Evolutionary conservation across 2,888 invertebrate species (phyloP).

Genomic region (Copidosoma aretas): DNA sequence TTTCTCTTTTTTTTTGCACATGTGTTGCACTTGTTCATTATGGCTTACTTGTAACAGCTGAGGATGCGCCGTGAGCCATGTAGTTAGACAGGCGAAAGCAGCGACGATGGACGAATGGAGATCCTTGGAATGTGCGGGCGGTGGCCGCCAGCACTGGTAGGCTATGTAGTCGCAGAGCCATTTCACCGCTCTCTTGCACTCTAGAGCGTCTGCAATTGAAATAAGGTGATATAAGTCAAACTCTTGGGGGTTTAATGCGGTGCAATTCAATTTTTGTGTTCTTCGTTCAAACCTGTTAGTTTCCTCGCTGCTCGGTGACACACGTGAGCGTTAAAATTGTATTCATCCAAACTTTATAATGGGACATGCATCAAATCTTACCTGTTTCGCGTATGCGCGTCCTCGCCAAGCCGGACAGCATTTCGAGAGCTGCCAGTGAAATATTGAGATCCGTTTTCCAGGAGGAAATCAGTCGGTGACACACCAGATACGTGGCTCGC

Average conservation of each 20-base stretch:
- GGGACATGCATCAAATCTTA: conserved; percentile 61
- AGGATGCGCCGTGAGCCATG: conserved; percentile 93
- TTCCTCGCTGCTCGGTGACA: conserved; percentile 64
- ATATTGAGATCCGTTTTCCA: conserved; percentile 96
- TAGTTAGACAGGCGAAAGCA: conserved; percentile 87
- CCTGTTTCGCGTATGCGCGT: conserved; percentile 89
- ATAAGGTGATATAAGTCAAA: background rate
- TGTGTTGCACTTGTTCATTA: background rate
- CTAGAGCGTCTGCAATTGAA: conserved; percentile 75
- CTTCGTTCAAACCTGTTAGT: conserved; percentile 66
- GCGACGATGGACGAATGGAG: conserved; percentile 93
- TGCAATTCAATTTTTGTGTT: conserved; percentile 21
- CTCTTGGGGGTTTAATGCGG: conserved; percentile 4
- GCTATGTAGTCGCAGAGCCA: conserved; percentile 99
- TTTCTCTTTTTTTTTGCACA: background rate
- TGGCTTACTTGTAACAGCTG: conserved; percentile 70
- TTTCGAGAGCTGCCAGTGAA: conserved; percentile 90
- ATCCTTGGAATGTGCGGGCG: conserved; percentile 91
- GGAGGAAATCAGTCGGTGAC: conserved; percentile 91
- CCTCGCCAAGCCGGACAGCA: conserved; percentile 87
- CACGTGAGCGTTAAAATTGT: conserved; percentile 23
- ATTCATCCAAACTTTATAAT: no score
- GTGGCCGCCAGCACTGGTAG: conserved; percentile 93
- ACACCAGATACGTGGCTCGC: conserved; percentile 90
- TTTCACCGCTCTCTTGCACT: conserved; percentile 91